A percentile compares a stretch with the other conserved stretches of the same genome.
These are phyloP conservation scores for Cuculus canorus DNA, from an alignment of 2,797 vertebrate genomes.

Conservation along the genomic window DNA sequence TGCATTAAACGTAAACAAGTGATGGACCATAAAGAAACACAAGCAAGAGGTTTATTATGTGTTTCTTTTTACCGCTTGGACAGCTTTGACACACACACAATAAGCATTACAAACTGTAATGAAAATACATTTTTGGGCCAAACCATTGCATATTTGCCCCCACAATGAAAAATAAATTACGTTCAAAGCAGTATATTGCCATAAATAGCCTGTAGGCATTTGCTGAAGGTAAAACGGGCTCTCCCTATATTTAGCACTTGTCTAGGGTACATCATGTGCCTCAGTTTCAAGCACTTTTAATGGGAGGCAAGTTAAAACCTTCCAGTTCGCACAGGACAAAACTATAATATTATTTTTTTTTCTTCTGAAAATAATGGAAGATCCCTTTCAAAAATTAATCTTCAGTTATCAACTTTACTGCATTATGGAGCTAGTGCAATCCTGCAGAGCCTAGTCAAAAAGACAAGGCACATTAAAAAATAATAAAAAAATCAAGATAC, in stretches of 20 bases:
- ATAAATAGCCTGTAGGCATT: conserved; percentile 73
- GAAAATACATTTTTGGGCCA: conserved; percentile 77
- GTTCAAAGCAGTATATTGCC: conserved; percentile 79
- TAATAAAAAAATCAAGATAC: conserved; percentile 72
- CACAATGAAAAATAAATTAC: conserved; percentile 81
- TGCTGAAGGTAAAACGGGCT: conserved; percentile 71
- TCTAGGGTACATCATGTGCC: conserved; percentile 36
- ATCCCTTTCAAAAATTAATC: conserved; percentile 80
- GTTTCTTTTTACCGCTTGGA: conserved; percentile 67
- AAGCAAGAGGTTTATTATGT: conserved; percentile 65
- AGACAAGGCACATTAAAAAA: conserved; percentile 95
- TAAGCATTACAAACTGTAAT: conserved; percentile 75
- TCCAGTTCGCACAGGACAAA: conserved; percentile 77
- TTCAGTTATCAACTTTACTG: conserved; percentile 85
- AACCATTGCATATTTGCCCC: conserved; percentile 81
- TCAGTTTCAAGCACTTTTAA: conserved; percentile 68
- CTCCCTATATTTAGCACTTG: conserved; percentile 71
- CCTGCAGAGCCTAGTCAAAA: conserved; percentile 93
- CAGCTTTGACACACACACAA: conserved; percentile 71
- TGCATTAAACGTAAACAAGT: conserved; percentile 75
- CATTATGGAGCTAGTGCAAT: conserved; percentile 98
- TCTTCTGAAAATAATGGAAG: conserved; percentile 78
- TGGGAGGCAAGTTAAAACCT: conserved; percentile 72
- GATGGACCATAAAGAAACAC: conserved; percentile 74
- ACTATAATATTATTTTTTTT: conserved; percentile 63